A percentile compares a stretch with the other conserved stretches of the same genome.
phyloP scores from a whole-genome alignment of 2,888 invertebrate genomes.

The Hyalella azteca region DNA sequence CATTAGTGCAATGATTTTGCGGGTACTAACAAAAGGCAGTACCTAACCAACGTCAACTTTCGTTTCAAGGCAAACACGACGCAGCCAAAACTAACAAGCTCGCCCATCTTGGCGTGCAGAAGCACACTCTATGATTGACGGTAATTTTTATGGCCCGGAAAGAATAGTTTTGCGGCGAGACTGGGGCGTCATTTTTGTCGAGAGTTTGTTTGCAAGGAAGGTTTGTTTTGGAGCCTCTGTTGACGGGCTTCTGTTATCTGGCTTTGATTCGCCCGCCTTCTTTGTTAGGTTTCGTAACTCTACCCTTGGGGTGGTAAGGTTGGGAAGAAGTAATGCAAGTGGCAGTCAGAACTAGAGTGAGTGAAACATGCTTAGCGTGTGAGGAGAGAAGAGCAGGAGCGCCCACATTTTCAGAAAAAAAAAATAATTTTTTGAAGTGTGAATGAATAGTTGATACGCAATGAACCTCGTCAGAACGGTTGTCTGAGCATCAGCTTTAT shows the following conservation, averaged over 20 bases:
- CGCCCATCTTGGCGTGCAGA: constrained; percentile 10
- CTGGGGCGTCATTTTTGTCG: constrained; percentile 24
- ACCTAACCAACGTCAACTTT: background rate
- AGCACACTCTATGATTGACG: constrained; percentile 19
- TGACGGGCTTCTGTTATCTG: background rate
- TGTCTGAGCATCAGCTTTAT: too few relatives aligned
- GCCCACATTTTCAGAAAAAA: too few relatives aligned
- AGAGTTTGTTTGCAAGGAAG: constrained; percentile 21
- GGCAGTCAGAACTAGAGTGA: background rate
- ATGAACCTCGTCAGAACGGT: too few relatives aligned
- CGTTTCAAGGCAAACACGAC: background rate
- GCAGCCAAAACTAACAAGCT: constrained; percentile 8
- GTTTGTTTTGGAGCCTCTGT: constrained; percentile 17
- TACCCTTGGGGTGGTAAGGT: background rate
- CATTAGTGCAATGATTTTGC: background rate
- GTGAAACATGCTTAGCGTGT: background rate
- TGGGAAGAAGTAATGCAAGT: background rate
- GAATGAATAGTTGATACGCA: too few relatives aligned
- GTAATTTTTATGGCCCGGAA: constrained; percentile 21
- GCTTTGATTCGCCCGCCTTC: background rate
- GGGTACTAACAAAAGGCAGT: constrained; percentile 4
- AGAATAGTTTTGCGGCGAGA: background rate
- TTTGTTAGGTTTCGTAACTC: background rate
- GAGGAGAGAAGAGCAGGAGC: background rate
- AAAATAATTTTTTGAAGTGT: too few relatives aligned